phyloP scores from a whole-genome alignment of 2,888 invertebrate genomes.

The Cryptus viduatorius region DNA sequence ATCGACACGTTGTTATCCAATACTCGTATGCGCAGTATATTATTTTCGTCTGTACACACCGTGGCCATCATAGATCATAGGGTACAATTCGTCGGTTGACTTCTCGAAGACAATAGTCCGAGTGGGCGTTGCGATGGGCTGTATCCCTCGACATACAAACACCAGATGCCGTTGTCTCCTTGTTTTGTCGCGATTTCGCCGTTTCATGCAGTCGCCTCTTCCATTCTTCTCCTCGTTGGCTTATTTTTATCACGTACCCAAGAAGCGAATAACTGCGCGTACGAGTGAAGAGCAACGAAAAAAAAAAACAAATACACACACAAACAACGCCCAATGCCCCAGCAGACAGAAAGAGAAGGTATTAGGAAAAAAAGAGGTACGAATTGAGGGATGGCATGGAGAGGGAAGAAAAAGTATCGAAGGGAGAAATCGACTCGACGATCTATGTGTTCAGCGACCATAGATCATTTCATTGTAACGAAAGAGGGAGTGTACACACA shows the following conservation, averaged over 20 bases:
- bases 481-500: constrained; percentile 81
- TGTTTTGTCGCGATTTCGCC: constrained; percentile 6
- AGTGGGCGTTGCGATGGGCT: constrained; percentile 36
- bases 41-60: constrained; percentile 17
- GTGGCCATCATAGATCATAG: constrained; percentile 19
- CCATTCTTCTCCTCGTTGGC: constrained; percentile 30
- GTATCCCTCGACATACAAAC: constrained; percentile 36
- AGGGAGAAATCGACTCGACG: constrained; percentile 62
- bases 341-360: constrained; percentile 33
- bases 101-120: constrained; percentile 29
- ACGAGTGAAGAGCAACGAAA: constrained; percentile 33
- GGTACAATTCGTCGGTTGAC: background rate
- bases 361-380: background rate
- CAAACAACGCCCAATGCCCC: background rate
- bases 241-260: constrained; percentile 64
- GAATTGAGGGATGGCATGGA: constrained; percentile 49
- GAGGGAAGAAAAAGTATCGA: constrained; percentile 34
- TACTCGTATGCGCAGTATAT: constrained; percentile 25
- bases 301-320: constrained; percentile 19
- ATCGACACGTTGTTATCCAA: constrained; percentile 10
- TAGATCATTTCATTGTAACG: constrained; percentile 80
- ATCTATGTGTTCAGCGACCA: constrained; percentile 71
- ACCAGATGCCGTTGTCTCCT: constrained; percentile 54
- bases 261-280: constrained; percentile 56
- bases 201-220: background rate